phyloP scores from a whole-genome alignment of 2,888 invertebrate species.

The Hylaea fasciaria region DNA sequence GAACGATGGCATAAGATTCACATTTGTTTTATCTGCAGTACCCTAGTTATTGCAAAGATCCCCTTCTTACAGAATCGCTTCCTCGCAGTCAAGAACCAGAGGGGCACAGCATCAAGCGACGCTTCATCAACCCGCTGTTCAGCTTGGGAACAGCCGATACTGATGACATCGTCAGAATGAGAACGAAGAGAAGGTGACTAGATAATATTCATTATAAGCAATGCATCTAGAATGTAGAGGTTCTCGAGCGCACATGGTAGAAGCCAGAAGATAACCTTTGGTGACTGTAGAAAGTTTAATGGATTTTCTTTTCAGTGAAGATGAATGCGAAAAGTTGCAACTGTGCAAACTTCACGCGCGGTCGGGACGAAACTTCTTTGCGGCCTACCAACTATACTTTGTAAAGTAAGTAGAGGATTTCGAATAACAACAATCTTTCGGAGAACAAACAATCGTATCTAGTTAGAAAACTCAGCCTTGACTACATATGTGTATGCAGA shows the following conservation, averaged over 20 bases:
- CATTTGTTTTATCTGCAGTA: too few species aligned
- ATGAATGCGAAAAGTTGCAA: conserved; percentile 70
- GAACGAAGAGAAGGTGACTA: conserved; percentile 67
- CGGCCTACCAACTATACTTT: conserved; percentile 76
- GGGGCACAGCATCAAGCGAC: conserved; percentile 55
- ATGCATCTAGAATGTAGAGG: too few species aligned
- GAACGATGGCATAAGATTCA: too few species aligned
- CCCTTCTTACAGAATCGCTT: conserved; percentile 34
- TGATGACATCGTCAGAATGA: conserved; percentile 55
- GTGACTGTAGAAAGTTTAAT: too few species aligned
- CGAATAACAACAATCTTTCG: too few species aligned
- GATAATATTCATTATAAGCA: too few species aligned
- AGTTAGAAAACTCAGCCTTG: not conserved
- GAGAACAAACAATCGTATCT: not conserved
- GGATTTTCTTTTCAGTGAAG: conserved; percentile 51
- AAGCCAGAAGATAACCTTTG: too few species aligned
- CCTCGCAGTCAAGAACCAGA: conserved; percentile 7
- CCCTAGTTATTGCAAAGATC: conserved; percentile 1
- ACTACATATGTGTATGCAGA: not conserved
- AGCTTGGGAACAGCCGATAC: conserved; percentile 52
- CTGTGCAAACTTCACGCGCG: conserved; percentile 75
- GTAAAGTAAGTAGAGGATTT: conserved; percentile 76
- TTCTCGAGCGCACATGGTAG: too few species aligned
- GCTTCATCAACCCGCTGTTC: conserved; percentile 66
- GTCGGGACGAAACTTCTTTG: conserved; percentile 63